phyloP scores from a whole-genome alignment of 2,888 invertebrate genomes.

The Hartigia nigra region DNA sequence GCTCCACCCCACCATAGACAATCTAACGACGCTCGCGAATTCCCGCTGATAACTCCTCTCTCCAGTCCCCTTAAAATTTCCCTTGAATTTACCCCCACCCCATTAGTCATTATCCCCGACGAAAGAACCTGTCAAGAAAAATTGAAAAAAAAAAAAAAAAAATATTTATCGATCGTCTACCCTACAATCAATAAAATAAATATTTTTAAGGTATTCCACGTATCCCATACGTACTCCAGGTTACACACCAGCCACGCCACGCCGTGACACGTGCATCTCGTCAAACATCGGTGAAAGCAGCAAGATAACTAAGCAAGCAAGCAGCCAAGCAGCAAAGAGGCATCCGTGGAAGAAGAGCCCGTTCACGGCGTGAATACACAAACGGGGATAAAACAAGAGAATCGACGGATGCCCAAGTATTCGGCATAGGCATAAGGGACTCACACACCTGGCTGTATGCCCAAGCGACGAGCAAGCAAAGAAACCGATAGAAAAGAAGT shows the following conservation, averaged over 20 bases:
- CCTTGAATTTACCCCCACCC: too few relatives aligned
- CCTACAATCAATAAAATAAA: background rate
- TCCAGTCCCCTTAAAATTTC: too few relatives aligned
- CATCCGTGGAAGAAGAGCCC: background rate
- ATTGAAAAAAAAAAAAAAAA: background rate
- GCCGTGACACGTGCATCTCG: slow-evolving; percentile 12
- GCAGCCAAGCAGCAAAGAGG: too few relatives aligned
- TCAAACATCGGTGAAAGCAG: slow-evolving; percentile 31
- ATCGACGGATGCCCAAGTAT: slow-evolving; percentile 14
- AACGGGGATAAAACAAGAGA: slow-evolving; percentile 9
- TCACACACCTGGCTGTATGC: background rate
- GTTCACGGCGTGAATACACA: slow-evolving; percentile 7
- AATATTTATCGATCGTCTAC: background rate
- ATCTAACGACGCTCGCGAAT: background rate
- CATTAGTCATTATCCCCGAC: too few relatives aligned
- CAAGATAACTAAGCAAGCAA: slow-evolving; percentile 21
- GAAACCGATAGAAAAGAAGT: slow-evolving; percentile 13
- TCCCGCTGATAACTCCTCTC: too few relatives aligned
- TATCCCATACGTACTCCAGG: background rate
- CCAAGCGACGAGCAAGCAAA: slow-evolving; percentile 9
- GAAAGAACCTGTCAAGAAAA: background rate
- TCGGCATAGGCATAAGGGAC: slow-evolving; percentile 5
- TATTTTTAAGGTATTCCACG: background rate
- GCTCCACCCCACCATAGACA: too few relatives aligned
- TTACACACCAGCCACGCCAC: background rate